A percentile compares a stretch with the other conserved stretches of the same genome.
These are phyloP conservation scores for Aurelia coerulea DNA, from an alignment of 30 jellyfish, hydroid and myxozoan species.

Conservation along the genomic window DNA sequence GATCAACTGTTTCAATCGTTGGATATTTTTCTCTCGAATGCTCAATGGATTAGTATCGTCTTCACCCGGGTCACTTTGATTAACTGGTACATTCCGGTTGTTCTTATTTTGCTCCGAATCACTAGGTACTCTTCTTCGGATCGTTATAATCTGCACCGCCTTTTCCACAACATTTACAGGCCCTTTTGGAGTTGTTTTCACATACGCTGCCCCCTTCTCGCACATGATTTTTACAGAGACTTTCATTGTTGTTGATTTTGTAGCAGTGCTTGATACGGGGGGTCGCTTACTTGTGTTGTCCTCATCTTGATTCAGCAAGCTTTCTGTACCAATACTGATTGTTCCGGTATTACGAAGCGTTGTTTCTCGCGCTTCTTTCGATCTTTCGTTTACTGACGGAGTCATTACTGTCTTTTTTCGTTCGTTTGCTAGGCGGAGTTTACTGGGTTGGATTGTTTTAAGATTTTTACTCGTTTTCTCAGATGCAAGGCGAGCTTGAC, in stretches of 20 bases:
- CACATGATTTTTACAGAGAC: conserved; percentile 54
- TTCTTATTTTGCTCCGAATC: not conserved
- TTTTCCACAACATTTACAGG: conserved; percentile 29
- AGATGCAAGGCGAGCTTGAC: too few relatives aligned
- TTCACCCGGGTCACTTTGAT: too few relatives aligned
- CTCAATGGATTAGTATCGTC: not conserved
- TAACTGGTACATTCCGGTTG: not conserved
- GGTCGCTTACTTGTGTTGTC: not conserved
- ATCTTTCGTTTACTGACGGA: too few relatives aligned
- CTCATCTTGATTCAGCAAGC: not conserved
- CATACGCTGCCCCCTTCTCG: conserved; percentile 21
- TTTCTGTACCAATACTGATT: conserved; percentile 4
- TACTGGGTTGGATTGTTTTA: too few relatives aligned
- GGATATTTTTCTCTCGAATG: conserved; percentile 21
- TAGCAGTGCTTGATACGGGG: not conserved
- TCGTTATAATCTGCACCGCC: conserved; percentile 26
- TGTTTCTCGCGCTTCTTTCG: too few relatives aligned
- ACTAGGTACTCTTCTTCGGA: not conserved
- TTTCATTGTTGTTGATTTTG: conserved; percentile 11
- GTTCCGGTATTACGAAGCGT: not conserved
- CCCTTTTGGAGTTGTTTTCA: not conserved
- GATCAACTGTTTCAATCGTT: conserved; percentile 15
- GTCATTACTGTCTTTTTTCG: too few relatives aligned
- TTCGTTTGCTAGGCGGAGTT: too few relatives aligned
- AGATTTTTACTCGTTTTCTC: too few relatives aligned